Conservation (phyloP, 2,797 vertebrate species). For the Xenops minutus region DNA sequence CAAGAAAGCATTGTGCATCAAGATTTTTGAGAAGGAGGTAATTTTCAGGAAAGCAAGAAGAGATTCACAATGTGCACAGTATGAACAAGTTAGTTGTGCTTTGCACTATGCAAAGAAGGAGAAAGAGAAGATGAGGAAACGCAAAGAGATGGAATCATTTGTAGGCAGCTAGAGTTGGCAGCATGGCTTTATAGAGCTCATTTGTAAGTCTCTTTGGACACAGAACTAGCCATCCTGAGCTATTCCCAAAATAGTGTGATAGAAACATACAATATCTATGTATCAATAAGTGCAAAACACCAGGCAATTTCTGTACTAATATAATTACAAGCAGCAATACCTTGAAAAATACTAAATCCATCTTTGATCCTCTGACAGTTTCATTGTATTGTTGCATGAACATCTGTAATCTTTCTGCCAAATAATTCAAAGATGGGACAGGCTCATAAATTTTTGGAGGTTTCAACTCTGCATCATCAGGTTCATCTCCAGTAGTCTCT, state of each 20-base stretch:
- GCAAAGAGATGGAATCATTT: background rate
- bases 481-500: conserved; percentile 79
- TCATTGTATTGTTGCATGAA: conserved; percentile 86
- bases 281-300: background rate
- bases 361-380: conserved; percentile 77
- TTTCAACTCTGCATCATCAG: conserved; percentile 78
- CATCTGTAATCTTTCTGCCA: conserved; percentile 75
- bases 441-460: conserved; percentile 85
- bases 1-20: background rate
- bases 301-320: background rate
- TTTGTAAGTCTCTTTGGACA: background rate
- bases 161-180: background rate
- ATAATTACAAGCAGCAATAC: conserved; percentile 55
- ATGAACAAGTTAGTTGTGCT: background rate
- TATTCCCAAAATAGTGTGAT: background rate
- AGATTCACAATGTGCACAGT: background rate
- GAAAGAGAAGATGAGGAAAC: background rate
- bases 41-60: background rate
- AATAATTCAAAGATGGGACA: conserved; percentile 76
- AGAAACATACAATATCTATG: background rate
- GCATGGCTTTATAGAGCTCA: background rate
- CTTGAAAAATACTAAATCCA: conserved; percentile 88
- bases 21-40: background rate
- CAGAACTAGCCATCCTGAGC: background rate
- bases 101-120: background rate